Percentiles rank a stretch among this genome's conserved stretches.
These are phyloP conservation scores for Gnathonemus longibarbis DNA, from an alignment of 2,113 vertebrate genomes.

Conservation along the genomic window DNA sequence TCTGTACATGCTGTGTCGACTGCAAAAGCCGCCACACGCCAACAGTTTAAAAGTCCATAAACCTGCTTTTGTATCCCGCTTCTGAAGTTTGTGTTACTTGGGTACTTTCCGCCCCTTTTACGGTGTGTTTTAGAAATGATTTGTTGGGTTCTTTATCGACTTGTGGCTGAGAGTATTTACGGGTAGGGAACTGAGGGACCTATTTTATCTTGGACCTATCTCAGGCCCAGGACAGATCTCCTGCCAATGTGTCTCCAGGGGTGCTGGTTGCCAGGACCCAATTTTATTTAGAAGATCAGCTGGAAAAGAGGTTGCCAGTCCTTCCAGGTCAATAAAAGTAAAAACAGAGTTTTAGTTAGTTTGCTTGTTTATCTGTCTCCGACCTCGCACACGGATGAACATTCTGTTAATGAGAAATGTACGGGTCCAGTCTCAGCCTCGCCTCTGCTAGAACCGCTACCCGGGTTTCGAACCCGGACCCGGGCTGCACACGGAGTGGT, in stretches of 20 bases:
- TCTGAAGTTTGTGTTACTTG: neutral
- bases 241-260: neutral
- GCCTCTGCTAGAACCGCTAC: neutral
- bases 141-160: neutral
- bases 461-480: neutral
- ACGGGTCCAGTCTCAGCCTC: neutral
- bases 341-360: neutral
- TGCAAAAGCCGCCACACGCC: neutral
- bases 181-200: neutral
- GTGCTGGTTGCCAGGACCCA: neutral
- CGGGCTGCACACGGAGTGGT: neutral
- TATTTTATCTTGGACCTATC: conserved; percentile 5
- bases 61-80: neutral
- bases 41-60: neutral
- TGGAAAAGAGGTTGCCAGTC: conserved; percentile 4
- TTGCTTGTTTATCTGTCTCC: neutral
- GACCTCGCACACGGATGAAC: neutral
- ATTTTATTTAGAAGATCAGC: neutral
- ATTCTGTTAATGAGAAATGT: neutral
- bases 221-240: neutral
- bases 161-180: neutral
- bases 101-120: neutral
- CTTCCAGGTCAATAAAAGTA: neutral
- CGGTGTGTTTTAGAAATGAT: neutral
- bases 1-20: neutral